A percentile compares a stretch with the other conserved stretches of the same genome.
These are phyloP conservation scores for Natrix natrix DNA, from an alignment of 2,797 vertebrate species.

Conservation along the genomic window DNA sequence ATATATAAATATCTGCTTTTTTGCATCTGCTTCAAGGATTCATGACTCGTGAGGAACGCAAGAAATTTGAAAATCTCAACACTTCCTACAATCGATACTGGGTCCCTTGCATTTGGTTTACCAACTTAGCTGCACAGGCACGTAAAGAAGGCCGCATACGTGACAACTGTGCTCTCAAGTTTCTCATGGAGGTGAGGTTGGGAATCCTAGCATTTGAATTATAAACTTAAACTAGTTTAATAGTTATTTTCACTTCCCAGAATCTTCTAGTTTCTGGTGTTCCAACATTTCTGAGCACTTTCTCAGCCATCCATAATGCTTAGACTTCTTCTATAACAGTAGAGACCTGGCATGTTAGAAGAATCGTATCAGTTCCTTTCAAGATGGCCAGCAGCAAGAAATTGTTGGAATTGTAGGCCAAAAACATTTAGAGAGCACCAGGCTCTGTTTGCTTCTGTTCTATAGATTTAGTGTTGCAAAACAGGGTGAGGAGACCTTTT, in stretches of 20 bases:
- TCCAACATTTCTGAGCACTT: not conserved
- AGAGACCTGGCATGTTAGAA: not conserved
- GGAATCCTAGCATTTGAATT: not conserved
- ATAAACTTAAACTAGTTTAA: not conserved
- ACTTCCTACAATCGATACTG: conserved; percentile 93
- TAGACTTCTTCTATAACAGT: not conserved
- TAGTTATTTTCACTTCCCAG: not conserved
- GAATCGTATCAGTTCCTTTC: not conserved
- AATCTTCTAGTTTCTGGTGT: not conserved
- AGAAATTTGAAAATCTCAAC: conserved; percentile 87
- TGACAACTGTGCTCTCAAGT: conserved; percentile 86
- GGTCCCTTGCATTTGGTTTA: conserved; percentile 93
- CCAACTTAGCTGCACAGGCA: conserved; percentile 84
- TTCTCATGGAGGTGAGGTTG: conserved; percentile 83
- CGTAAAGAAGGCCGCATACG: conserved; percentile 85
- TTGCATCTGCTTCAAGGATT: conserved; percentile 75
- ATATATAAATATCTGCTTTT: not conserved
- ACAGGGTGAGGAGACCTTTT: not conserved
- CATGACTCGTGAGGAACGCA: conserved; percentile 89
- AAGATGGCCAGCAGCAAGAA: not conserved
- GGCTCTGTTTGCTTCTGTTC: not conserved
- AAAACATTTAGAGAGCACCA: not conserved
- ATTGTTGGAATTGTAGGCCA: not conserved
- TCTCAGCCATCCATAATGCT: not conserved
- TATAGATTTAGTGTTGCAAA: not conserved